Conservation (phyloP, 1,140 invertebrate species). For the Sitophilus oryzae region DNA sequence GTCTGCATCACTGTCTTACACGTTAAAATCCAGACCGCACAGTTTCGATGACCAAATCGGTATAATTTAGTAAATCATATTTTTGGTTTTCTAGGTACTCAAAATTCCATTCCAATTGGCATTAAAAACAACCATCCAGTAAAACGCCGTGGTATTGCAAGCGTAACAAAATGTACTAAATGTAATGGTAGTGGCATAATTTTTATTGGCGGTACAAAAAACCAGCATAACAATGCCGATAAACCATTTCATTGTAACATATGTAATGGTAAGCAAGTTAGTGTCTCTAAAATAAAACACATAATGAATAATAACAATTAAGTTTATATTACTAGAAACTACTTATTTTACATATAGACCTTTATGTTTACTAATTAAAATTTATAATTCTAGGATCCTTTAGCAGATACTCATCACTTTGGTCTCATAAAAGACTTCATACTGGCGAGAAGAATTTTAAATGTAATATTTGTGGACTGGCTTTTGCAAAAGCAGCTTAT, state of each 20-base stretch:
- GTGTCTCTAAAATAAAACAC: neutral
- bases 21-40: too few relatives aligned
- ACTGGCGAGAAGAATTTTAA: slow-evolving; percentile 86
- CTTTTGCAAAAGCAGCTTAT: slow-evolving; percentile 86
- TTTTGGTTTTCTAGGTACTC: slow-evolving; percentile 41
- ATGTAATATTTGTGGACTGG: slow-evolving; percentile 87
- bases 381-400: slow-evolving; percentile 56
- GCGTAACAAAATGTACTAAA: slow-evolving; percentile 79
- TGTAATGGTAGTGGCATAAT: slow-evolving; percentile 82
- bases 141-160: slow-evolving; percentile 72
- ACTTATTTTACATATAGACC: too few relatives aligned
- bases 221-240: slow-evolving; percentile 56
- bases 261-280: slow-evolving; percentile 55
- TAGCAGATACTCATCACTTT: slow-evolving; percentile 75
- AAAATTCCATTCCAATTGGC: slow-evolving; percentile 46
- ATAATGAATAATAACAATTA: neutral
- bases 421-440: slow-evolving; percentile 80
- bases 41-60: too few relatives aligned
- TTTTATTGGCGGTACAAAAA: slow-evolving; percentile 59
- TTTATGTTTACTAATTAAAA: too few relatives aligned
- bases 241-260: slow-evolving; percentile 84
- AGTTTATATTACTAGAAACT: neutral
- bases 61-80: neutral
- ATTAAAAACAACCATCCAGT: slow-evolving; percentile 62
- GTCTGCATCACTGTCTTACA: too few relatives aligned